Evolutionary conservation across 1,140 invertebrate genomes (phyloP), one percentile per base, ranked within the genome.

Genomic region (Nasonia longicornis): DNA sequence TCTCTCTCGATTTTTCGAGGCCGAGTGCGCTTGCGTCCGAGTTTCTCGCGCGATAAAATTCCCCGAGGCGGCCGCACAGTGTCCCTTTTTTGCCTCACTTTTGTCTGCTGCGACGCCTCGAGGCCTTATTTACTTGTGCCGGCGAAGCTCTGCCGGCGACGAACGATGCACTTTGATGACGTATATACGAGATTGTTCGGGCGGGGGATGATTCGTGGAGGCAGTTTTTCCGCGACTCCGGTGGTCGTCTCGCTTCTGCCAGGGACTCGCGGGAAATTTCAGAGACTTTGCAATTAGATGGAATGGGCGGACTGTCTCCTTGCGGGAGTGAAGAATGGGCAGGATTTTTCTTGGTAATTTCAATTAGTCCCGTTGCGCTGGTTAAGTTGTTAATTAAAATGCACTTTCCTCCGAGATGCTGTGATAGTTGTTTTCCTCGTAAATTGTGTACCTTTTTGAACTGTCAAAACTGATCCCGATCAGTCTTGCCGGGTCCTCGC

Each of bases 11-110:
- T 79, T 29, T 73, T 79, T 66, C 67, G 22, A 12, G 67, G 31
- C n/a, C 52, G 16, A 58, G 12, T 48, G 29, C 66, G n/a, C 7
- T 52, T 14, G 63, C 72, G 83, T 82, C 82, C 78, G 85, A 84
- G 80, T 83, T 84, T 82, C 38, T 42, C 42, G 73, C 73, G 73
- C 76, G 80, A 86, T 85, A 84, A 85, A 85, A 87, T 84, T 85
- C 78, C 84, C 84, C 58, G 45, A 58, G 81, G 84, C 80, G 14
- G 70, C 64, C 70, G 22, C 48, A n/a, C 26, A 38, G n/a, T 16
- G 2, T 75, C 38, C 63, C 31, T 45, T 14, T 52, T 48, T 58
- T 78, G 12, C 12, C 48, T 67, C 45, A 42, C 52, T 79, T 63
- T 26, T 20, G 42, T 29, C 16, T n/a, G 22, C 22, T 12, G 22